These are phyloP conservation scores for Brachionus manjavacas DNA, from an alignment of 1,140 invertebrate species.

Conservation along the genomic window DNA sequence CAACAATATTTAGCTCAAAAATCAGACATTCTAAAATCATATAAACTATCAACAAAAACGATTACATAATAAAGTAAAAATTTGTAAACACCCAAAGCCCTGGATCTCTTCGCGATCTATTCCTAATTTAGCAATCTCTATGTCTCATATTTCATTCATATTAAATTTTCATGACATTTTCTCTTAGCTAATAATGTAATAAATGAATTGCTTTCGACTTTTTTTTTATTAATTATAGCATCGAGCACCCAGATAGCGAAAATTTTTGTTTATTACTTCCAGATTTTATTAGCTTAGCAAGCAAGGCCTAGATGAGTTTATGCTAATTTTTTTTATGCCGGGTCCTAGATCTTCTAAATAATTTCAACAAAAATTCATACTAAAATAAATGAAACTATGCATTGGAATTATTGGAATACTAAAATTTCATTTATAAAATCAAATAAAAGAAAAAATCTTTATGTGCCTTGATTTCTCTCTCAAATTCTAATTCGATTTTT, in stretches of 20 bases:
- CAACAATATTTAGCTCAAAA: neutral
- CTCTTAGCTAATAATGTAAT: neutral
- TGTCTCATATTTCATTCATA: neutral
- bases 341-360: neutral
- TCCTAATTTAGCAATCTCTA: neutral
- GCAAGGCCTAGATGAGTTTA: neutral
- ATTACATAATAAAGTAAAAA: neutral
- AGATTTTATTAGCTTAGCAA: neutral
- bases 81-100: neutral
- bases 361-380: constrained; percentile 1
- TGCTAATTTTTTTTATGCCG: neutral
- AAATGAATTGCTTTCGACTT: neutral
- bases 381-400: neutral
- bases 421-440: constrained; percentile 11
- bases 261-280: constrained; percentile 19
- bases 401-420: neutral
- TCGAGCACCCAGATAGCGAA: neutral
- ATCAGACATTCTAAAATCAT: neutral
- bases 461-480: constrained; percentile 8
- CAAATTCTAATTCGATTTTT: constrained; percentile 17
- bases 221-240: constrained; percentile 6
- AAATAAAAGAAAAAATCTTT: neutral
- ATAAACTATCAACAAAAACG: neutral
- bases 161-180: constrained; percentile 21
- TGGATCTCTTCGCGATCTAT: neutral